phyloP scores from a whole-genome alignment of 2,113 vertebrate species.

The Chlorodrepanis virens region DNA sequence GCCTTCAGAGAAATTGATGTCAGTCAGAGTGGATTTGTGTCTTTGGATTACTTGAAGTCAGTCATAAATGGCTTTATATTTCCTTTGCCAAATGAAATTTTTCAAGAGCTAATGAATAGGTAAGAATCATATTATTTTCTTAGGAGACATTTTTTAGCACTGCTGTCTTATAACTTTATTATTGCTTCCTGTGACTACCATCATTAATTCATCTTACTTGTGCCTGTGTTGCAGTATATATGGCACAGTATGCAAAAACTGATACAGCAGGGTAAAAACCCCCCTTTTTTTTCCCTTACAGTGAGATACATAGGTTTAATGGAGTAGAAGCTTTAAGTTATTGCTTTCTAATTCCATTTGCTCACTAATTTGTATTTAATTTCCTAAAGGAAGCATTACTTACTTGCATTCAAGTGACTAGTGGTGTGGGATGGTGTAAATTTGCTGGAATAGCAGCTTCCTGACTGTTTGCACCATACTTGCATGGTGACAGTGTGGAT shows the following conservation, averaged over 20 bases:
- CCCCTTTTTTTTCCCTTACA: background rate
- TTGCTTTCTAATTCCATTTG: background rate
- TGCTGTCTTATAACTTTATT: slow-evolving; percentile 13
- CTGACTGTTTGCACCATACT: background rate
- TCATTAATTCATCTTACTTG: slow-evolving; percentile 12
- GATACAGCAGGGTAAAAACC: background rate
- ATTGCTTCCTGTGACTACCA: background rate
- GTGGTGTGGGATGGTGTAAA: background rate
- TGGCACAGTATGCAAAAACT: background rate
- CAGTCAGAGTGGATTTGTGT: slow-evolving; percentile 65
- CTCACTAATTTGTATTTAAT: background rate
- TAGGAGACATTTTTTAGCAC: background rate
- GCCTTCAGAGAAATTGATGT: slow-evolving; percentile 74
- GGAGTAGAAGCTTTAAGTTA: background rate
- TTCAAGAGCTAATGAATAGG: slow-evolving; percentile 78
- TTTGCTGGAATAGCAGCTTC: background rate
- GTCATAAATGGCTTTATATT: slow-evolving; percentile 76
- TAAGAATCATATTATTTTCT: slow-evolving; percentile 62
- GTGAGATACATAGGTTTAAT: background rate
- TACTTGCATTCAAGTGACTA: background rate
- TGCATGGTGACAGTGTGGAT: background rate
- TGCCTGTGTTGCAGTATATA: background rate
- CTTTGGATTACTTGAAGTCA: slow-evolving; percentile 74
- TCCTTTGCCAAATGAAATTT: slow-evolving; percentile 69
- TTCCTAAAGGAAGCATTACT: background rate